These are phyloP conservation scores for Camponotus vicinus DNA, from an alignment of 1,140 invertebrate genomes.

Conservation along the genomic window DNA sequence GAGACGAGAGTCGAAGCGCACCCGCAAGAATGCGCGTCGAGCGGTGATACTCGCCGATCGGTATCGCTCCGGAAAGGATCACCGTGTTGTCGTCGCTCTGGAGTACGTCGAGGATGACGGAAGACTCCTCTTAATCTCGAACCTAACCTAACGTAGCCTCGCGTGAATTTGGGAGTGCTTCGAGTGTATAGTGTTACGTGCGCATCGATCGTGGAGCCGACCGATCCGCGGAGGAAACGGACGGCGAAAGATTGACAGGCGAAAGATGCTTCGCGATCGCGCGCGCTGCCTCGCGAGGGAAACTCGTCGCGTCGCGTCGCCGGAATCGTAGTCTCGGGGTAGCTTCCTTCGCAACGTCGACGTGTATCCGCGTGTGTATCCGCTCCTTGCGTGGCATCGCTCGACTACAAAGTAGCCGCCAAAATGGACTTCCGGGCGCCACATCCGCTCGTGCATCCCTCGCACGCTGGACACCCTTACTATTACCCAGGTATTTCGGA, in stretches of 20 bases:
- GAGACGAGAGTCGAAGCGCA: slow-evolving; percentile 68
- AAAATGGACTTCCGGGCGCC: slow-evolving; percentile 84
- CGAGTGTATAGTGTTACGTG: background rate
- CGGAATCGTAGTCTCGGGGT: slow-evolving; percentile 23
- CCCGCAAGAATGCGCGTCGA: slow-evolving; percentile 65
- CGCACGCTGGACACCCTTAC: slow-evolving; percentile 82
- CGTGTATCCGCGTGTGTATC: slow-evolving; percentile 5
- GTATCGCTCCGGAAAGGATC: slow-evolving; percentile 53
- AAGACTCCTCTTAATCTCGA: background rate
- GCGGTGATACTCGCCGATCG: slow-evolving; percentile 64
- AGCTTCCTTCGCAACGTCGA: slow-evolving; percentile 38
- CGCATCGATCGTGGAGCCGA: slow-evolving; percentile 3
- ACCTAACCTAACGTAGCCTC: background rate
- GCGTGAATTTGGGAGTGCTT: background rate
- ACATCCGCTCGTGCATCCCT: slow-evolving; percentile 82
- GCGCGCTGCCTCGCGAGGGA: slow-evolving; percentile 37
- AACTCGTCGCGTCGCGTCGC: slow-evolving; percentile 53
- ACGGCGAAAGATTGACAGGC: background rate
- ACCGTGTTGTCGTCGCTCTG: slow-evolving; percentile 38
- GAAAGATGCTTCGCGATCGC: slow-evolving; percentile 67
- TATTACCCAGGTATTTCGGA: slow-evolving; percentile 82
- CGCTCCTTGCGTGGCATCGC: slow-evolving; percentile 24
- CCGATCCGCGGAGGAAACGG: background rate
- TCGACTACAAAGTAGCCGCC: slow-evolving; percentile 24
- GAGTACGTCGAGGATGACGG: background rate